Base-by-base conservation (phyloP, 1,140 invertebrate genomes). In the Xylocopa sonorina region DNA sequence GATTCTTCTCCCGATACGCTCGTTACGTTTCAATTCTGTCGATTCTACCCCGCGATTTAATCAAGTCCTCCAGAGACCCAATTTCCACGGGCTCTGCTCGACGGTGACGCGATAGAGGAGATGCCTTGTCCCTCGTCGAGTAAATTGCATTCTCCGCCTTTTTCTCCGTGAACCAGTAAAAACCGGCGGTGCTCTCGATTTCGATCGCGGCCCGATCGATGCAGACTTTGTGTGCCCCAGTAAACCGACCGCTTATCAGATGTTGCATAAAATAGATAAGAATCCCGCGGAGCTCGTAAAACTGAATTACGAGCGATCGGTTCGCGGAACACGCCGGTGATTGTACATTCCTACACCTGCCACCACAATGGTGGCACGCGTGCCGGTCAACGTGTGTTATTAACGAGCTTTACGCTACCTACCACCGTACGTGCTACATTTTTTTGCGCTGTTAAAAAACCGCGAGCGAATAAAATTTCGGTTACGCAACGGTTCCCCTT, bases 231-330 rank as follows among this genome's bases (percentile, higher is more conserved):
- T 0, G 27, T 67, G 38, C n/a, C n/a, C 41, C 24, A 34, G n/a
- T 60, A 67, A 55, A 27, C n/a, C 55, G 41, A 18, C 4, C 43
- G 71, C 43, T 69, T 77, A 69, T 77, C 75, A 34, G 51, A 77
- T 58, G 41, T 68, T 60, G 34, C 60, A 64, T 64, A 74, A 74
- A 74, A 3, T 29, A 51, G 72, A 66, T 41, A 74, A 66, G 72
- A 16, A 74, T 32, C 6, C 34, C 10, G 24, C 7, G 69, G 12
- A 16, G 34, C 34, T 48, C 43, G 43, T 60, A 69, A 48, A 76
- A 48, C 38, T 46, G 43, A 76, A 68, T 68, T 29, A 16, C 43
- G 55, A 48, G 16, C 32, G n/a, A 34, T 34, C 29, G 34, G 29
- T 7, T 2, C 5, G 32, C 18, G 21, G 64, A 63, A 50, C 16